Base-by-base conservation (phyloP, 2,797 vertebrate genomes). In the Brotula barbata region DNA sequence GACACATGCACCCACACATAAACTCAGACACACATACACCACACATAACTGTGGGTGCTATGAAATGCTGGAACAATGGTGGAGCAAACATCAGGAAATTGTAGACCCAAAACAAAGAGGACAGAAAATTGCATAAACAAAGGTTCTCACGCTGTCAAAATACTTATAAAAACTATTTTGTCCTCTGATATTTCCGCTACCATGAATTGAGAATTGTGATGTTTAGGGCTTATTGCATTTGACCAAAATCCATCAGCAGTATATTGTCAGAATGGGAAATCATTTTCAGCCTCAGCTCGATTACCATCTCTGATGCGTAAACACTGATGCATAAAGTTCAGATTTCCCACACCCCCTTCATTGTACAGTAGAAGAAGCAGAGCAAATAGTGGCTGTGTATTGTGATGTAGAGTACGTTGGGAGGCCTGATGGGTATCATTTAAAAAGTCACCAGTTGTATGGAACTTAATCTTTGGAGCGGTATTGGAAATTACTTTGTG, bases 1-100 rank as follows among this genome's bases (percentile, higher is more conserved):
- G 52, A 82, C 75, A 71, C 70, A 58, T 10, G 28, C 21, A 8
- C 59, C 31, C 47, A 28, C 65, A 77, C 20, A 71, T 11, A 68
- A 50, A 64, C 31, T n/a, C n/a, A n/a, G n/a, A 46, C 50, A 22
- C 64, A 48, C 39, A 55, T 6, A 55, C 54, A 48, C 61, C 50
- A 41, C 48, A 33, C 31, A 7, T 10, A 59, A 61, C 28, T 68
- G 47, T 22, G 37, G 54, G 20, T 56, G 48, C 40, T 56, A 16
- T 62, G 64, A 65, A 68, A 66, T 40, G 28, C 40, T 15, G n/a
- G 17, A 33, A 63, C 42, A 17, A 19, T 33, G 37, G 54, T 75
- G 25, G 25, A 28, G 25, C 25, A 28, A 28, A 47, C 44, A 70
- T 64, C 49, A 64, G 48, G 46, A n/a, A 14, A n/a, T 50, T 28